A percentile compares a stretch with the other conserved stretches of the same genome.
Evolutionary conservation across 2,888 invertebrate species (phyloP).

Genomic region (Drosophila demipolita): DNA sequence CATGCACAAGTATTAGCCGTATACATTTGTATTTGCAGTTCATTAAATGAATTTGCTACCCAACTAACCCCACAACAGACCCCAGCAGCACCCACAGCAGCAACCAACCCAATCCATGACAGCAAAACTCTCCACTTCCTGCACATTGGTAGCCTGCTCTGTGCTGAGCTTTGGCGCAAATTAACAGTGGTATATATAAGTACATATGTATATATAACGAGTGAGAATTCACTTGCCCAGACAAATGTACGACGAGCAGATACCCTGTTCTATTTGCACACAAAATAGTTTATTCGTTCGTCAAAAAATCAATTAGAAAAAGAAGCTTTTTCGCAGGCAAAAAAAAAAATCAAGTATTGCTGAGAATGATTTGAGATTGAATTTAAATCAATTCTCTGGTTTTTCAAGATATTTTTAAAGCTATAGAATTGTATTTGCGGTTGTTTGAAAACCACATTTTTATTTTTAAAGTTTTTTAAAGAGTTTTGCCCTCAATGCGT

Average conservation of each 20-base stretch:
- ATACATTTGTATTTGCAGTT: slow-evolving; percentile 57
- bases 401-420: too few relatives aligned
- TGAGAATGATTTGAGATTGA: too few relatives aligned
- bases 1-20: not conserved
- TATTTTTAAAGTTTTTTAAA: too few relatives aligned
- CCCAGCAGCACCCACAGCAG: not conserved
- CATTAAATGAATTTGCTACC: slow-evolving; percentile 55
- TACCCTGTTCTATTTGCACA: not conserved
- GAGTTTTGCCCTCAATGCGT: too few relatives aligned
- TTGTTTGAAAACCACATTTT: too few relatives aligned
- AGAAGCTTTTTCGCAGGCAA: too few relatives aligned
- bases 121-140: slow-evolving; percentile 27
- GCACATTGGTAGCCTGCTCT: slow-evolving; percentile 33
- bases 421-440: too few relatives aligned
- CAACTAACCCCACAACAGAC: slow-evolving; percentile 23
- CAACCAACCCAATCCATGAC: not conserved
- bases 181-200: slow-evolving; percentile 64
- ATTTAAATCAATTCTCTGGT: too few relatives aligned
- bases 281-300: not conserved
- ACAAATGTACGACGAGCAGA: not conserved
- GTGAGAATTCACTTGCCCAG: not conserved
- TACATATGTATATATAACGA: not conserved
- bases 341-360: too few relatives aligned
- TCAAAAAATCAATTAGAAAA: rapidly evolving
- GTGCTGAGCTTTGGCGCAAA: slow-evolving; percentile 63